These are phyloP conservation scores for Crax fasciolata DNA, from an alignment of 2,797 vertebrate genomes.

Conservation along the genomic window DNA sequence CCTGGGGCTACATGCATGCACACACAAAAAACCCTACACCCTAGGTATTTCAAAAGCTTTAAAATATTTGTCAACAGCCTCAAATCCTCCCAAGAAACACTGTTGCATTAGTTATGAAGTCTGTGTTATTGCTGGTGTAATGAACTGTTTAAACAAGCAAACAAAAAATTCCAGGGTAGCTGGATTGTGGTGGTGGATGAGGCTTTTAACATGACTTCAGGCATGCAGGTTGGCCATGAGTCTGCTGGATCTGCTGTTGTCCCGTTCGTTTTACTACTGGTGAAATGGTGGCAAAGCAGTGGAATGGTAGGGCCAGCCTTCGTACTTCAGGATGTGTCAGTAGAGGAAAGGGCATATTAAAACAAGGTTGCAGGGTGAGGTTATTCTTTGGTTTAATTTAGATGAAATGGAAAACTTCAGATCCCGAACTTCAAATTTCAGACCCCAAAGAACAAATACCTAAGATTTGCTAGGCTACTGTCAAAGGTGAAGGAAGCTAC, in stretches of 20 bases:
- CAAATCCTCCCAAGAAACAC: background rate
- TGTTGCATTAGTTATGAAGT: background rate
- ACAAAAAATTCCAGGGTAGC: background rate
- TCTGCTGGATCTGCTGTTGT: background rate
- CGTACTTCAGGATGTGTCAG: fast-evolving
- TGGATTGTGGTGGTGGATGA: background rate
- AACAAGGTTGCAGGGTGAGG: background rate
- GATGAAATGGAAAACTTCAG: background rate
- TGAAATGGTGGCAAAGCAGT: background rate
- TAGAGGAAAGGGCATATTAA: background rate
- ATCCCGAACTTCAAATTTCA: background rate
- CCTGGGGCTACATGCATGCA: background rate
- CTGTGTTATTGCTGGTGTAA: background rate
- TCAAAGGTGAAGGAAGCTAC: background rate
- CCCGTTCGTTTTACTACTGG: background rate
- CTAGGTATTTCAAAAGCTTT: background rate
- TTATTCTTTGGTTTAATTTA: background rate
- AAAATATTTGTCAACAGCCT: conserved; percentile 24
- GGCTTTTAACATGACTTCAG: background rate
- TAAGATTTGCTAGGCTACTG: background rate
- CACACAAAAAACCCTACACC: background rate
- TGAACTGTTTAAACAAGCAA: background rate
- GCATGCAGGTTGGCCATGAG: background rate
- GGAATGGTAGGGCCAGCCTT: background rate
- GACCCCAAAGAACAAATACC: background rate